A percentile compares a stretch with the other conserved stretches of the same genome.
phyloP scores from a whole-genome alignment of 2,113 vertebrate genomes.

The Podocnemis expansa region DNA sequence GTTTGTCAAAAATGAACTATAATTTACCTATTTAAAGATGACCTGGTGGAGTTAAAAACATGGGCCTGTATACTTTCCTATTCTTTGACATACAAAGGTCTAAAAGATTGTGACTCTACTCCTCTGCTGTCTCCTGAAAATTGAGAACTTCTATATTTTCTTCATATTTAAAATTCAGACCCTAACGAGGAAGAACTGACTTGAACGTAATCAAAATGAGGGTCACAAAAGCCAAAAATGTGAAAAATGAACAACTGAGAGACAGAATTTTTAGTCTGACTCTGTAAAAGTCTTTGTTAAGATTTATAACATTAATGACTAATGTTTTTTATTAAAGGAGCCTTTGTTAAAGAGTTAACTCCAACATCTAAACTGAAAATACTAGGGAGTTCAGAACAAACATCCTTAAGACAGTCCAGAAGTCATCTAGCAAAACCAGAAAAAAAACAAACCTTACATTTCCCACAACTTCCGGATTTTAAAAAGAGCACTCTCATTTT shows the following conservation, averaged over 20 bases:
- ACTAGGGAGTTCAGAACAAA: neutral
- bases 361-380: too few relatives aligned
- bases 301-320: neutral
- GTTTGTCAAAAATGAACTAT: neutral
- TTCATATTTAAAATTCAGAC: neutral
- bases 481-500: neutral
- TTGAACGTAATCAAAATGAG: neutral
- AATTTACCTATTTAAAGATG: neutral
- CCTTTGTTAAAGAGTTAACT: neutral
- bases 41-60: neutral
- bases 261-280: neutral
- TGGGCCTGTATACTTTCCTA: neutral
- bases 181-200: neutral
- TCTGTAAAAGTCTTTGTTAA: neutral
- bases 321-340: neutral
- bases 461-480: neutral
- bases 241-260: neutral
- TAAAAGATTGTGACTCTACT: too few relatives aligned
- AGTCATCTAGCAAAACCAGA: neutral
- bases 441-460: neutral
- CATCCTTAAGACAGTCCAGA: neutral
- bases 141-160: too few relatives aligned
- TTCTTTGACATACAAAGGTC: neutral
- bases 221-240: neutral
- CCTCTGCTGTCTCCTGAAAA: too few relatives aligned